Conservation (phyloP, 2,113 vertebrate genomes). For the Lamprotornis superbus region DNA sequence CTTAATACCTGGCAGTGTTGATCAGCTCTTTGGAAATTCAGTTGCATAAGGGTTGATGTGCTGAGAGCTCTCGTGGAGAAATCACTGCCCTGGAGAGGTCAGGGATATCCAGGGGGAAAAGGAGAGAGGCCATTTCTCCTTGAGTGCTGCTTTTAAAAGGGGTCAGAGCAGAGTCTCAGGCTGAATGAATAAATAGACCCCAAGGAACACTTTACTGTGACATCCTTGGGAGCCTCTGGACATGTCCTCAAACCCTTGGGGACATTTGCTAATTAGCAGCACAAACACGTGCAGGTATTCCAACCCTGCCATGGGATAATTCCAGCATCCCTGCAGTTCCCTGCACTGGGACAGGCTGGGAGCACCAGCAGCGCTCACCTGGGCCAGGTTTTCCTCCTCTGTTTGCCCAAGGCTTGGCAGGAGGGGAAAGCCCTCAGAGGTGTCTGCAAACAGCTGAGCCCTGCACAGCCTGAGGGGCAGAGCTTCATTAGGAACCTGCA, state of each 20-base stretch:
- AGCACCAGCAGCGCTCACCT: background rate
- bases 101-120: background rate
- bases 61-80: background rate
- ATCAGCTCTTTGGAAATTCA: background rate
- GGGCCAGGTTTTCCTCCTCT: background rate
- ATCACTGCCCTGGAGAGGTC: background rate
- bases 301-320: fast-evolving
- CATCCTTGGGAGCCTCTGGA: background rate
- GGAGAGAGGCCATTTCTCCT: background rate
- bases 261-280: background rate
- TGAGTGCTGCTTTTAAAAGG: background rate
- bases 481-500: background rate
- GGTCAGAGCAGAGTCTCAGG: background rate
- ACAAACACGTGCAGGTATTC: background rate
- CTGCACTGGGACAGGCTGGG: background rate
- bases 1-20: conserved; percentile 16
- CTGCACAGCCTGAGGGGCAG: background rate
- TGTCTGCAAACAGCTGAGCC: background rate
- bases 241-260: background rate
- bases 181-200: background rate
- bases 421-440: background rate
- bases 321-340: background rate
- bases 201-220: background rate
- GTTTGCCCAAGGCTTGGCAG: background rate
- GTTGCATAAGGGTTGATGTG: background rate